Percentiles rank a stretch among this genome's conserved stretches.
These are phyloP conservation scores for Mechanitis messenoides DNA, from an alignment of 2,888 invertebrate genomes.

Conservation along the genomic window DNA sequence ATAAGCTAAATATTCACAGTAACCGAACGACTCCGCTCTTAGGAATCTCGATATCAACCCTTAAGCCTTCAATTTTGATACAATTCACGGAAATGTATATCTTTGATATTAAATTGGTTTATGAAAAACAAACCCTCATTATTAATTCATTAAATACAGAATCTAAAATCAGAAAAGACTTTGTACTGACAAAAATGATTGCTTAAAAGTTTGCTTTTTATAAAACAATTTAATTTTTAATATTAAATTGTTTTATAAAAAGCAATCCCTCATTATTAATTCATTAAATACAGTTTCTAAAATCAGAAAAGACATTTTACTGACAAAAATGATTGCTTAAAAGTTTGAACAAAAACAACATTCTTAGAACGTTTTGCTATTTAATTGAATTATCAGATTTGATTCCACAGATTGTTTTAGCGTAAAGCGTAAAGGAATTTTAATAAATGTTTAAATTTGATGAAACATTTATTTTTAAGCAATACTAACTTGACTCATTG, in stretches of 20 bases:
- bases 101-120: no score
- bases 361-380: background rate
- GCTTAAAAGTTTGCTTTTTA: background rate
- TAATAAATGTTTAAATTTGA: background rate
- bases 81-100: background rate
- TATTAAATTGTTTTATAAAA: no score
- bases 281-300: no score
- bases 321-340: no score
- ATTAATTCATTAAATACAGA: no score
- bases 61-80: background rate
- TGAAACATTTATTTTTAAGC: background rate
- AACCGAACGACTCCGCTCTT: slow-evolving; percentile 12
- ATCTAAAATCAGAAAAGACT: no score
- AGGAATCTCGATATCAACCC: slow-evolving; percentile 13
- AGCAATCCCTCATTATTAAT: no score
- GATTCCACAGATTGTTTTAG: background rate
- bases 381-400: slow-evolving; percentile 1
- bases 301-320: no score
- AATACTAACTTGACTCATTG: background rate
- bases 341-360: background rate
- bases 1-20: slow-evolving; percentile 28
- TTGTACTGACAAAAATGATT: no score
- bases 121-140: no score
- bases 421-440: background rate
- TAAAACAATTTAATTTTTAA: no score